A percentile compares a stretch with the other conserved stretches of the same genome.
phyloP scores from a whole-genome alignment of 2,113 vertebrate genomes.

The Tyto alba region DNA sequence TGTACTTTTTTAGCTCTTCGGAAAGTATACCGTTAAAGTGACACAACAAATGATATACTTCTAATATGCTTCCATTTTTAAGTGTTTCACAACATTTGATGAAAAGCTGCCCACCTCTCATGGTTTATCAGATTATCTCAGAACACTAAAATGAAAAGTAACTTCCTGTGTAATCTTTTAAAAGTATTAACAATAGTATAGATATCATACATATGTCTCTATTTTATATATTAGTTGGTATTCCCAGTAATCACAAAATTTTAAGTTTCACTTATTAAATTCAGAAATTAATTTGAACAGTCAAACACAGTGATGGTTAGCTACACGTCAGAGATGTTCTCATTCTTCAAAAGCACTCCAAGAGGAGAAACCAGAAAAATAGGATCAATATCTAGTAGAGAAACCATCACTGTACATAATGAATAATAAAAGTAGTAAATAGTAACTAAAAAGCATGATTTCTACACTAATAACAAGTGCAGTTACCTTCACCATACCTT shows the following conservation, averaged over 20 bases:
- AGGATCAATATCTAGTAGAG: background rate
- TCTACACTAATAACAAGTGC: background rate
- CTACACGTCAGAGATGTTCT: background rate
- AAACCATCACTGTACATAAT: background rate
- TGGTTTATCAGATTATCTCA: background rate
- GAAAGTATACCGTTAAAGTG: background rate
- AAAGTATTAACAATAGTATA: background rate
- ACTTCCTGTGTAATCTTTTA: background rate
- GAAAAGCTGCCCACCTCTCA: background rate
- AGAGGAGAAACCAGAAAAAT: background rate
- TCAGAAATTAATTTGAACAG: background rate
- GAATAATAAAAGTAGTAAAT: background rate
- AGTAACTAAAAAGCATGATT: background rate
- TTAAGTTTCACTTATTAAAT: background rate
- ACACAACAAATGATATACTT: background rate
- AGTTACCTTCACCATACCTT: conserved; percentile 77
- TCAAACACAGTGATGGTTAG: background rate
- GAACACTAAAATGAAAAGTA: background rate
- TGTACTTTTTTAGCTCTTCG: background rate
- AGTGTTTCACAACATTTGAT: background rate
- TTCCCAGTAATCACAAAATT: background rate
- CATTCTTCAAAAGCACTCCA: background rate
- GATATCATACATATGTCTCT: background rate
- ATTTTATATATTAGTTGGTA: background rate
- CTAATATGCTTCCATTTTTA: background rate